Evolutionary conservation across 2,113 vertebrate species (phyloP), one percentile per base, ranked within the genome.

Genomic region (Menura novaehollandiae): DNA sequence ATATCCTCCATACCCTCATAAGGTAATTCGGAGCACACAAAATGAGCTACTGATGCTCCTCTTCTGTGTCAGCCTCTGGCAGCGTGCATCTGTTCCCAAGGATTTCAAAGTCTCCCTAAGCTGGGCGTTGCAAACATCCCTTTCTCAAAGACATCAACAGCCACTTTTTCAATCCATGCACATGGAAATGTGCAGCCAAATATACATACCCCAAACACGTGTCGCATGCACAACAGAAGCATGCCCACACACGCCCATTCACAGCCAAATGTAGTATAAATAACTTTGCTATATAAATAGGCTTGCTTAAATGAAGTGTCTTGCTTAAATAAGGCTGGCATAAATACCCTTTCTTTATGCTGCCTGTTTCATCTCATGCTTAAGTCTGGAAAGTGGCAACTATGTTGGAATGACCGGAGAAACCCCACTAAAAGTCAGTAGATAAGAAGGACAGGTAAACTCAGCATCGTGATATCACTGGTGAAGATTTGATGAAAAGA

Each of bases 311-410:
- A 91, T 43, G 56, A 91, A 96, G 35, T 22, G 46, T 83, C 90
- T 56, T 92, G 60, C 83, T 96, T 88, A 89, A 96, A 95, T 74
- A 84, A 91, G 46, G 55, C 58, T 49, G n/a, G 53, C 56, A 93
- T 15, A 86, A 83, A 93, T 47, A 93, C 22, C 37, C 39, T 58
- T 64, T 51, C 58, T 63, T 71, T 60, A 37, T 72, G n/a, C n/a
- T 72, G 83, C 82, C 62, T 83, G 47, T 59, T 88, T 78, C 53
- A 84, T 64, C 53, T 68, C 66, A 37, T 32, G 15, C 81, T 84
- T 81, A 64, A 96, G 67, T 86, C 79, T 88, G 79, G 79, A 51
- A 88, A 84, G 72, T 22, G 41, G 64, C 20, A 86, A 78, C 72
- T 64, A 32, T 41, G 22, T n/a, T 47, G 53, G 27, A 89, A 81